Evolutionary conservation across 1,140 invertebrate species (phyloP).

Genomic region (Camponotus pennsylvanicus): DNA sequence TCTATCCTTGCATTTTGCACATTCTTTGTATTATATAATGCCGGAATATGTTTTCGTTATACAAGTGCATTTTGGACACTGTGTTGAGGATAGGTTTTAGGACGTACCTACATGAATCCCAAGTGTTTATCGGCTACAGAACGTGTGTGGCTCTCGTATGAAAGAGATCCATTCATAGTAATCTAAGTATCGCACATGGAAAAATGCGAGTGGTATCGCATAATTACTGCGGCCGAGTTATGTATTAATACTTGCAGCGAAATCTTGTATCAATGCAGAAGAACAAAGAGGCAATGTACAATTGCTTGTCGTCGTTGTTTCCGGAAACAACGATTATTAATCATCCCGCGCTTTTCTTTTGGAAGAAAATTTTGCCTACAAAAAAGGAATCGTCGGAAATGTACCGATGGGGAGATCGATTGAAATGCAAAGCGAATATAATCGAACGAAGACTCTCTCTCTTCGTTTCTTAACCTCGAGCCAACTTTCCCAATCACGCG

Average conservation of each 20-base stretch:
- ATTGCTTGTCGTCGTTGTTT: constrained; percentile 30
- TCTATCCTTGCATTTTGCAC: neutral
- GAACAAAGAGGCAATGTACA: constrained; percentile 36
- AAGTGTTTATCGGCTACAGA: constrained; percentile 55
- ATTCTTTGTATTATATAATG: neutral
- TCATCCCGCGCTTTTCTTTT: neutral
- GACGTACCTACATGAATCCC: constrained; percentile 31
- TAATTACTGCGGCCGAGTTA: constrained; percentile 66
- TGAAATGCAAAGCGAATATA: neutral
- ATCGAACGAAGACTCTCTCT: neutral
- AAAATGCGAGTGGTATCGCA: constrained; percentile 69
- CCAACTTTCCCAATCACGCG: constrained; percentile 36
- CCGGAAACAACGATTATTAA: constrained; percentile 58
- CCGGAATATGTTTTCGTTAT: neutral
- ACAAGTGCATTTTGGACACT: neutral
- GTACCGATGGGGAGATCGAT: neutral
- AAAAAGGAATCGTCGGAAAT: neutral
- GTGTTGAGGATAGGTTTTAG: neutral
- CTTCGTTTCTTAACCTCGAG: constrained; percentile 22
- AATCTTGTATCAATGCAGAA: constrained; percentile 18
- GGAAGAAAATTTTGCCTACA: neutral
- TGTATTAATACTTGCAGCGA: constrained; percentile 38
- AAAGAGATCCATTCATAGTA: constrained; percentile 71
- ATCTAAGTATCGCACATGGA: constrained; percentile 51
- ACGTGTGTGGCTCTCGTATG: constrained; percentile 68